Evolutionary conservation across 2,888 invertebrate genomes (phyloP).

Genomic region (Parapristionchus giblindavisi): DNA sequence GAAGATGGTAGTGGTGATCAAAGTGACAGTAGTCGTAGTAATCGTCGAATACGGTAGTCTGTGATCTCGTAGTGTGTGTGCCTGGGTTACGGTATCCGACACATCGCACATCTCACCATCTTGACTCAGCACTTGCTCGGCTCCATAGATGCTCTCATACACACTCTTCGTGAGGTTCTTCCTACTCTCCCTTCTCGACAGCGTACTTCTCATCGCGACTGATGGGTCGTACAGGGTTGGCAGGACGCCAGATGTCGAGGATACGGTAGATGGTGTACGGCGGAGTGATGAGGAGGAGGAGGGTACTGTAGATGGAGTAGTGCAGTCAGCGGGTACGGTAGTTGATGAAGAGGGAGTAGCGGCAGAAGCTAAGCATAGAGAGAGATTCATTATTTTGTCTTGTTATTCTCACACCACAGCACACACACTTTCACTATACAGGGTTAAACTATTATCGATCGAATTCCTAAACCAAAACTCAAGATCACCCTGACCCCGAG

Average conservation of each 20-base stretch:
- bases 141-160: conserved; percentile 31
- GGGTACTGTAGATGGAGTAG: too few relatives aligned
- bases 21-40: neutral
- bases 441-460: too few relatives aligned
- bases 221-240: conserved; percentile 31
- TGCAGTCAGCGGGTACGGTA: too few relatives aligned
- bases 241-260: conserved; percentile 14
- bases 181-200: conserved; percentile 32
- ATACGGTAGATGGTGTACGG: conserved; percentile 2
- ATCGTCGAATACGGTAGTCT: neutral
- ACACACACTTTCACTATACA: too few relatives aligned
- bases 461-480: too few relatives aligned
- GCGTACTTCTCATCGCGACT: conserved; percentile 10
- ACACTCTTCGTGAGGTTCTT: neutral
- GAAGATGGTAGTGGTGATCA: conserved; percentile 1
- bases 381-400: neutral
- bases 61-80: neutral
- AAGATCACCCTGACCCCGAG: too few relatives aligned
- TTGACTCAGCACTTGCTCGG: conserved; percentile 1
- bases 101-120: too few relatives aligned
- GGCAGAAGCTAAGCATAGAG: too few relatives aligned
- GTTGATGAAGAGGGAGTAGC: too few relatives aligned
- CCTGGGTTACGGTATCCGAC: neutral
- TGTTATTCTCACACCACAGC: neutral
- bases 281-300: neutral